Conservation (phyloP, 2,797 vertebrate genomes). For the Hyperoplus lanceolatus region DNA sequence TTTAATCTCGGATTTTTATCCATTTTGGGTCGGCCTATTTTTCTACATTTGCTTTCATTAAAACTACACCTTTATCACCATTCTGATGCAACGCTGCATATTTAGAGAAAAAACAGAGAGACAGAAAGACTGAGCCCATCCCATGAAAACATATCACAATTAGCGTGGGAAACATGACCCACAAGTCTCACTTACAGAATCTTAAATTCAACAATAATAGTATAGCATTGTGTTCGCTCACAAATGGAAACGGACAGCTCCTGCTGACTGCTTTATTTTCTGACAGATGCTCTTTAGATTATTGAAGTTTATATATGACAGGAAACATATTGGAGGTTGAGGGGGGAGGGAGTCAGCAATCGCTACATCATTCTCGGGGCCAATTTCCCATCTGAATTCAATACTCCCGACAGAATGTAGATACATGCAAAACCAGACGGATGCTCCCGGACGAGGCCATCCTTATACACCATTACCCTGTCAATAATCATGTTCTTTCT, state of each 20-base stretch:
- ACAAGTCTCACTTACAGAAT: constrained; percentile 48
- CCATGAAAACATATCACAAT: constrained; percentile 42
- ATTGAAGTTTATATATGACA: constrained; percentile 70
- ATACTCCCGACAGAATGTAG: constrained; percentile 50
- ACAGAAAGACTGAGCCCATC: background rate
- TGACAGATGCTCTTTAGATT: constrained; percentile 77
- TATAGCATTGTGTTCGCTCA: constrained; percentile 56
- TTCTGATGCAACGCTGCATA: background rate
- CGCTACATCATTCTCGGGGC: constrained; percentile 52
- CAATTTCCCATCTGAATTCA: constrained; percentile 63
- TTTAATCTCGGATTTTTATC: background rate
- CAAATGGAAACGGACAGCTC: constrained; percentile 72
- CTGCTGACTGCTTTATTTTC: constrained; percentile 69
- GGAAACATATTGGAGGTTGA: constrained; percentile 55
- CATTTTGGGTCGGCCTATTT: background rate
- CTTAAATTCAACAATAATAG: constrained; percentile 59
- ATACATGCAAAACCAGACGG: constrained; percentile 45
- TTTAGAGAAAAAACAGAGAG: constrained; percentile 7
- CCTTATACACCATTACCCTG: background rate
- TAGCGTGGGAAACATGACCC: constrained; percentile 40
- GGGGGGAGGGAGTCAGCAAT: constrained; percentile 57
- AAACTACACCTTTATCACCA: background rate
- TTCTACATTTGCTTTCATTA: background rate
- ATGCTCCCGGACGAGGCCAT: constrained; percentile 8
- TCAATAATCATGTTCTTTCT: constrained; percentile 37